Base-by-base conservation (phyloP, 2,888 invertebrate genomes). In the Nasonia oneida region DNA sequence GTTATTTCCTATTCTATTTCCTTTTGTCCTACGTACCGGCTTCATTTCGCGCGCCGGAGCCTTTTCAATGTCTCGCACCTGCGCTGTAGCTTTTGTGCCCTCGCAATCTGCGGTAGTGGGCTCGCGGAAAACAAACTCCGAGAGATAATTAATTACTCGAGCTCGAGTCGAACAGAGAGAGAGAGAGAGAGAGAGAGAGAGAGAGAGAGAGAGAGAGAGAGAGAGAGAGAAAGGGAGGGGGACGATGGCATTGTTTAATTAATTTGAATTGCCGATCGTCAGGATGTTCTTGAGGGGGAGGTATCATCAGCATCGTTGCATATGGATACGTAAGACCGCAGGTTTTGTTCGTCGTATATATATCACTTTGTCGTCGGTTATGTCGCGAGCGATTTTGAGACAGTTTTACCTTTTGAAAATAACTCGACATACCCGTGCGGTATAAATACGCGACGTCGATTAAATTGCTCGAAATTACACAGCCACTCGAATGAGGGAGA, bases 1-100 rank as follows among this genome's bases (percentile, higher is more conserved):
- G 75, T 67, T 81, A 81, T 78, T 67, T 50, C 42, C 81, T 71
- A 81, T 76, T 81, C 81, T 83, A 84, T 78, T 81, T 84, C 81
- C 86, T 86, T 86, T 86, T 86, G 86, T 86, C 70, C 67, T 57
- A 18, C 12, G 42, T 29, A 12, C 67, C 50, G 29, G 42, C 67
- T 64, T 83, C 84, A 83, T 74, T 84, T 74, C 76, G 23, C 47
- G 67, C 57, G 53, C 64, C 47, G 57, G 47, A 12, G 73, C 23
- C 67, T 70, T 82, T 57, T 50, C 73, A 33, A 37, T 57, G 64
- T 73, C 80, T 81, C 77, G 77, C 81, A 80, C 83, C 81, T 83
- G 81, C 79, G 81, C 75, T 64, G 18, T 39, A 33, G 18, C 73
- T 77, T 39, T 23, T 53, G 14, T 57, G 78, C 61, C 76, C 15